Base-by-base conservation (phyloP, 2,888 invertebrate genomes). In the Aspidiotus destructor region DNA sequence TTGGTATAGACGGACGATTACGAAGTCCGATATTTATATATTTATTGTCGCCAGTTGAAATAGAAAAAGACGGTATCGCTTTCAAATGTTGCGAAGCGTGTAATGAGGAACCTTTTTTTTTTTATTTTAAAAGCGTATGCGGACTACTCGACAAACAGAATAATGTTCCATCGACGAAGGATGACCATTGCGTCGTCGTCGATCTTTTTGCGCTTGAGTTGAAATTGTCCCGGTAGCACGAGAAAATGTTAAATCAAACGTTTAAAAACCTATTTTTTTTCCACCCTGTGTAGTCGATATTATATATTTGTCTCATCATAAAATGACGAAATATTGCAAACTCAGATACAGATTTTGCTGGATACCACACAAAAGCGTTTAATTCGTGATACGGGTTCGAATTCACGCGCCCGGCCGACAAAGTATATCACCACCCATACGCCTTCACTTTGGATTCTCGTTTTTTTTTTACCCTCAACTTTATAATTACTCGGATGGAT, bases 41-140 rank as follows among this genome's bases (percentile, higher is more conserved):
- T 63, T 63, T 63, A 63, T 63, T 63, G 63, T 63, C 63, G 63
- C 63, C 63, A 63, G 63, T 53, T 13, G 10, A 63, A 54, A 41
- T 28, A 28, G 40, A 54, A 54, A 63, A 55, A 63, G 63, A 41
- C 54, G 63, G 63, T 54, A 63, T 63, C 63, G 11, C n/a, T 63
- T 63, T 63, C 41, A 41, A n/a, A 41, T 13, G 41, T 63, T 63
- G 52, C 41, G 53, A 54, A 63, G 54, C 63, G 63, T 63, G 63
- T 63, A 63, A 63, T 63, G 63, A 52, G 48, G 28, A 63, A 63
- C 63, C 63, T 63, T 63, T 28, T 28, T 28, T 28, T 28, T 28
- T 28, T 28, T 28, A 28, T 28, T 28, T 63, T 63, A 63, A 28
- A 52, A 63, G 54, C 41, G 63, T 48, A 13, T 48, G 54, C 63